A percentile compares a stretch with the other conserved stretches of the same genome.
phyloP scores from a whole-genome alignment of 1,140 invertebrate species.

The Choristoneura fumiferana region DNA sequence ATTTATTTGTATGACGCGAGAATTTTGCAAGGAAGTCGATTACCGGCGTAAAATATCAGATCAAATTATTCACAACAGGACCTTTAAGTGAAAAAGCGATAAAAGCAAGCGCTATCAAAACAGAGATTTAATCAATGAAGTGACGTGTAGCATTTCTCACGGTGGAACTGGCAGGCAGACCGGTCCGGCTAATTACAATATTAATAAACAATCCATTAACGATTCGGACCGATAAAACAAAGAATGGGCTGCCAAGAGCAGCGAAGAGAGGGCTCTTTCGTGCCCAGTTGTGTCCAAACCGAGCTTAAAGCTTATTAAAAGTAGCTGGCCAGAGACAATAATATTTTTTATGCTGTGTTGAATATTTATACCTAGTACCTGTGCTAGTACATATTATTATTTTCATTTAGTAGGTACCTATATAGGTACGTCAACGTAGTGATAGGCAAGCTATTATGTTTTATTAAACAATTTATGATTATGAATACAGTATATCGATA shows the following conservation, averaged over 20 bases:
- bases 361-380: no score
- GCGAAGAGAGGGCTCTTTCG: neutral
- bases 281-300: no score
- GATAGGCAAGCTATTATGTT: no score
- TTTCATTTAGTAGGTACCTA: no score
- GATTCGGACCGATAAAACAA: slow-evolving; percentile 30
- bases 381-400: no score
- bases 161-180: slow-evolving; percentile 19
- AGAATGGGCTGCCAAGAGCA: neutral
- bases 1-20: no score
- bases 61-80: slow-evolving; percentile 6
- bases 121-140: slow-evolving; percentile 35
- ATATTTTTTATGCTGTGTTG: no score
- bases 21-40: slow-evolving; percentile 13
- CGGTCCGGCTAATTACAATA: slow-evolving; percentile 51
- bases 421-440: no score
- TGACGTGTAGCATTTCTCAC: slow-evolving; percentile 33
- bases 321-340: no score
- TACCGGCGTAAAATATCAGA: slow-evolving; percentile 2
- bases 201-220: slow-evolving; percentile 60
- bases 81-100: slow-evolving; percentile 12
- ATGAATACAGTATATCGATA: no score
- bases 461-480: no score
- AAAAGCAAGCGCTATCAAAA: slow-evolving; percentile 22
- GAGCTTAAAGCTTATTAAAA: no score